Conservation (phyloP, 37 sponge, comb jelly and placozoan genomes). For the Eunapius fragilis region DNA sequence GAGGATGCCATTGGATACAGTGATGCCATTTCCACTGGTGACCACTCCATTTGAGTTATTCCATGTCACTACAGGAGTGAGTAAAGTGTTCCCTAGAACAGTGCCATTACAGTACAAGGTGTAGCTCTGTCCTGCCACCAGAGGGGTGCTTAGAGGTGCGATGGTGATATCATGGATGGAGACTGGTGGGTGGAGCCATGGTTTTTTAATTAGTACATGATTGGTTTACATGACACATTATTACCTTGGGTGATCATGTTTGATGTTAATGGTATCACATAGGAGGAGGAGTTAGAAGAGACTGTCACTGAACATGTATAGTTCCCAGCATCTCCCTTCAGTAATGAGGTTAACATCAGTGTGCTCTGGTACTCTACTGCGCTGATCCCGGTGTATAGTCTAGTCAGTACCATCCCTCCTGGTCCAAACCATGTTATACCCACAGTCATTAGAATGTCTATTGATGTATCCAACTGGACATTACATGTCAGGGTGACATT, state of each 20-base stretch:
- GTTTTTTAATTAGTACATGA: background rate
- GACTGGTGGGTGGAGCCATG: background rate
- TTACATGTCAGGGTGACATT: background rate
- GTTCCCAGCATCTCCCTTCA: background rate
- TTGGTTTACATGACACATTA: too few relatives aligned
- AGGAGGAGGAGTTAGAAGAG: background rate
- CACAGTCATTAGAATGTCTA: background rate
- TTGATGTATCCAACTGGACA: background rate
- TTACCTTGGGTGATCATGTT: background rate
- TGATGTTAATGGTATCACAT: background rate
- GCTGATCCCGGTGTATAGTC: background rate
- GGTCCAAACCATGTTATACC: background rate
- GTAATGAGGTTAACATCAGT: background rate
- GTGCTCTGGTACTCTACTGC: background rate
- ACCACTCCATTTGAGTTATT: background rate
- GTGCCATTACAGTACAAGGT: background rate
- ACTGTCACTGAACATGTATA: background rate
- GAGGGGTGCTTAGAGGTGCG: background rate
- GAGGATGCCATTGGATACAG: background rate
- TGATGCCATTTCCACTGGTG: background rate
- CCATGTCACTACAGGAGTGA: background rate
- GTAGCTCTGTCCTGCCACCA: background rate
- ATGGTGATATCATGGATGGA: background rate
- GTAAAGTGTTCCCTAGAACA: background rate
- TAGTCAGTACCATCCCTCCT: background rate